Evolutionary conservation across 2,113 vertebrate species (phyloP).

Genomic region (Crypturellus undulatus): DNA sequence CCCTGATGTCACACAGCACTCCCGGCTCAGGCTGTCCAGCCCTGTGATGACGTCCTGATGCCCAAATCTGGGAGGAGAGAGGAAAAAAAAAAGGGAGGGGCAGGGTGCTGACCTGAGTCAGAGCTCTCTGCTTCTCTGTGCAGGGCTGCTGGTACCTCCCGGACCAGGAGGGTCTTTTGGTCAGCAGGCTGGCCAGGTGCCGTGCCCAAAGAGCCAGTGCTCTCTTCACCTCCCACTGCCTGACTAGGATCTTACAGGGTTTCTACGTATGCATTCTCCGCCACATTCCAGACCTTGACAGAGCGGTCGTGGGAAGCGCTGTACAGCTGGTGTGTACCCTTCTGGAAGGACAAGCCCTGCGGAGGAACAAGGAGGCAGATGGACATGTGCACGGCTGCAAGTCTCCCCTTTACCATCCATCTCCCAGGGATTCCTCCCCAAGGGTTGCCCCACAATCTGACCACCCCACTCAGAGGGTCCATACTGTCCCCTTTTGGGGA

Average conservation of each 20-base stretch:
- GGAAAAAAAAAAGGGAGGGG: not conserved
- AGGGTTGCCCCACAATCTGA: not conserved
- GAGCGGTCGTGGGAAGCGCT: slow-evolving; percentile 94
- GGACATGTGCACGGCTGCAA: not conserved
- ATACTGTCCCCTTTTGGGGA: too few species aligned
- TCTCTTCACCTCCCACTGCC: not conserved
- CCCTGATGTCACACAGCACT: slow-evolving; percentile 92
- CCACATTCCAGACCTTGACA: slow-evolving; percentile 95
- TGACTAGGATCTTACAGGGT: slow-evolving; percentile 86
- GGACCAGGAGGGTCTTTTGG: too few species aligned
- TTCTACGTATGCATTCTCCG: slow-evolving; percentile 93
- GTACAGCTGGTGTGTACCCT: slow-evolving; percentile 91
- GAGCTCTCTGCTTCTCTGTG: accelerated
- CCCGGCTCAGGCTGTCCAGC: slow-evolving; percentile 92
- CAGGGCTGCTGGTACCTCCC: accelerated
- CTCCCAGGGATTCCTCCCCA: too few species aligned
- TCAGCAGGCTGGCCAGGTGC: too few species aligned
- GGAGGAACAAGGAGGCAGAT: not conserved
- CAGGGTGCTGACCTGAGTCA: not conserved
- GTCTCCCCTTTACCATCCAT: not conserved
- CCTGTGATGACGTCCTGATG: slow-evolving; percentile 93
- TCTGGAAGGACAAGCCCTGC: slow-evolving; percentile 93
- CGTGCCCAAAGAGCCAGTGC: not conserved
- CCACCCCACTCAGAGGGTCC: too few species aligned
- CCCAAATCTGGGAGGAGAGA: slow-evolving; percentile 82